Base-by-base conservation (phyloP, 2,113 vertebrate species). In the Ceratotherium simum region DNA sequence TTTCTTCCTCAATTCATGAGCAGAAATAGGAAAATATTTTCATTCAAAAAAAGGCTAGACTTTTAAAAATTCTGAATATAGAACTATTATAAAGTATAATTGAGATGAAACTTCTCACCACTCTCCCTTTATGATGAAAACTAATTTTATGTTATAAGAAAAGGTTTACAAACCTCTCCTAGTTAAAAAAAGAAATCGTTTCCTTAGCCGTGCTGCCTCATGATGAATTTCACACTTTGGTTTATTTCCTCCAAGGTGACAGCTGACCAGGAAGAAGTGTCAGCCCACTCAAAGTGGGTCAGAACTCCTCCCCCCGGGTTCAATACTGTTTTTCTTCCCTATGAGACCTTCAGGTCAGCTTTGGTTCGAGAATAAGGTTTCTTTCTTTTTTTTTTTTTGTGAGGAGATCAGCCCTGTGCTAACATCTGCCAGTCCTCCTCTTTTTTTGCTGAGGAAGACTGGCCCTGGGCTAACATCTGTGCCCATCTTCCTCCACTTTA, bases 11-110 rank as follows among this genome's bases (percentile, higher is more conserved):
- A 86, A 23, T 88, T 91, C 72, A 73, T 79, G 20, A 92, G 33
- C 70, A 88, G 82, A 65, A 91, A 36, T 39, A 60, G 18, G 48
- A 70, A 92, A 96, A 48, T 94, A 21, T 29, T 96, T 82, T 64
- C 90, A 62, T 81, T 93, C 21, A 42, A 56, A 64, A 90, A 94
- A 94, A 70, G 16, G 14, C 9, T 64, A 85, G 33, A 29, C 54
- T 42, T 78, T 88, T 33, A 67, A 60, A 60, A 84, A n/a, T 64
- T 90, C 12, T 69, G 73, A 85, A 67, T 67, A 20, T 23, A 36
- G 31, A 72, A 82, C 13, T 65, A 17, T 82, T 42, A 51, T 69
- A 31, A 91, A 58, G 31, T n/a, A 42, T 31, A 82, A 91, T 65
- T n/a, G 51, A 69, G 90, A 46, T 75, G 51, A 91, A 88, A 82